These are phyloP conservation scores for Anguilla rostrata DNA, from an alignment of 2,113 vertebrate species.

Conservation along the genomic window DNA sequence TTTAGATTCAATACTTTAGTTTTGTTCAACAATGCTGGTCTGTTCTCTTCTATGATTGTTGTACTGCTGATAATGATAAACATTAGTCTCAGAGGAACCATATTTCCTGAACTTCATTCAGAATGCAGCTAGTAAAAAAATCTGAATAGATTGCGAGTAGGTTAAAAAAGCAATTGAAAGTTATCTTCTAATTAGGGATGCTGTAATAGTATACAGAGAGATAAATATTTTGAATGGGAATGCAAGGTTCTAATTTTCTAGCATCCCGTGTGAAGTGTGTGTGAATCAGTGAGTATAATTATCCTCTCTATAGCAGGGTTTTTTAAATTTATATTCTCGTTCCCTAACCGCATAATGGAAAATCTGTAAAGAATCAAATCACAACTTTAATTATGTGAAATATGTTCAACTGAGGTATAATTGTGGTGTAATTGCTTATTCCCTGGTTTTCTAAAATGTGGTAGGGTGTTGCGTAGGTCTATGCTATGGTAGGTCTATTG, in stretches of 20 bases:
- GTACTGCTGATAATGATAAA: not conserved
- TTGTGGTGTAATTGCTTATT: not conserved
- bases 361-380: slow-evolving; percentile 21
- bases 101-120: not conserved
- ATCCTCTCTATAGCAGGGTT: slow-evolving; percentile 1
- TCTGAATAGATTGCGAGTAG: not conserved
- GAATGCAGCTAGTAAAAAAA: not conserved
- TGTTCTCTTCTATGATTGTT: not conserved
- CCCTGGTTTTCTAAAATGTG: not conserved
- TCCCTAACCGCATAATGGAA: slow-evolving; percentile 16
- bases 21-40: not conserved
- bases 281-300: slow-evolving; percentile 14
- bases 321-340: slow-evolving; percentile 10
- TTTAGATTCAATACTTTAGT: not conserved
- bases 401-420: slow-evolving; percentile 3
- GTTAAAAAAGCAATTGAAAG: too few species aligned
- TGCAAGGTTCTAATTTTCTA: not conserved
- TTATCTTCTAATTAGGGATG: not conserved
- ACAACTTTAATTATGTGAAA: not conserved
- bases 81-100: not conserved
- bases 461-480: too few species aligned
- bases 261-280: not conserved
- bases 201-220: not conserved
- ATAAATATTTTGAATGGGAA: not conserved
- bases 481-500: not conserved